A percentile compares a stretch with the other conserved stretches of the same genome.
Evolutionary conservation across 2,888 invertebrate species (phyloP).

Genomic region (Phaonia tiefii): DNA sequence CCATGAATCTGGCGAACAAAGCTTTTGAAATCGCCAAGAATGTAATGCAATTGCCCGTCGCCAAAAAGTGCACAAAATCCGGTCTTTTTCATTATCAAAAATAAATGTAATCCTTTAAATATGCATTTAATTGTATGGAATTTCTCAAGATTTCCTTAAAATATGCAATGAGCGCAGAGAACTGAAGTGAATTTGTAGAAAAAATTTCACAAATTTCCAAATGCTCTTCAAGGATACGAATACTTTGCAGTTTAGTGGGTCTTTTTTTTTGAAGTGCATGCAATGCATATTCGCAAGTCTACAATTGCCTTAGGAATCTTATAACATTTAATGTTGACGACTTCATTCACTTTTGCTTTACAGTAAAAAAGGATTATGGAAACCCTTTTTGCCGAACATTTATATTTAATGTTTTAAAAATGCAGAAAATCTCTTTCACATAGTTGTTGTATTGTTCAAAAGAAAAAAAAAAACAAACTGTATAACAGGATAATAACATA

Average conservation of each 20-base stretch:
- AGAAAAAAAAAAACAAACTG: slow-evolving; percentile 36
- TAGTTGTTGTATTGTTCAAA: slow-evolving; percentile 29
- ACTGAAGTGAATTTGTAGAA: not conserved
- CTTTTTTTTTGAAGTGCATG: not conserved
- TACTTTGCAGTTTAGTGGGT: not conserved
- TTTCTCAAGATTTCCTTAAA: slow-evolving; percentile 29
- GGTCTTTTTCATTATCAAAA: slow-evolving; percentile 3
- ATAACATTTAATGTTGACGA: too few species aligned
- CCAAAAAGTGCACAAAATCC: slow-evolving; percentile 13
- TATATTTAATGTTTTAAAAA: slow-evolving; percentile 7
- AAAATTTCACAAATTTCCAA: not conserved
- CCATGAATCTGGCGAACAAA: slow-evolving; percentile 4
- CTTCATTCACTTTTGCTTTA: slow-evolving; percentile 8
- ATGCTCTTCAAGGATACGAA: too few species aligned
- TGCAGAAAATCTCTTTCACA: slow-evolving; percentile 31
- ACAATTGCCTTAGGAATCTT: too few species aligned
- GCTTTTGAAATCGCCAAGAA: not conserved
- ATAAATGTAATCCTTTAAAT: slow-evolving; percentile 1
- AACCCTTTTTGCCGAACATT: not conserved
- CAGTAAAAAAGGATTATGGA: too few species aligned
- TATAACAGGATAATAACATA: slow-evolving; percentile 75
- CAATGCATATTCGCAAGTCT: not conserved
- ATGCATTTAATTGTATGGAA: not conserved
- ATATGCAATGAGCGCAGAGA: not conserved
- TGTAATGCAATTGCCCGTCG: slow-evolving; percentile 5